phyloP scores from a whole-genome alignment of 2,888 invertebrate genomes.

The Mongoloraphidia duomilia region DNA sequence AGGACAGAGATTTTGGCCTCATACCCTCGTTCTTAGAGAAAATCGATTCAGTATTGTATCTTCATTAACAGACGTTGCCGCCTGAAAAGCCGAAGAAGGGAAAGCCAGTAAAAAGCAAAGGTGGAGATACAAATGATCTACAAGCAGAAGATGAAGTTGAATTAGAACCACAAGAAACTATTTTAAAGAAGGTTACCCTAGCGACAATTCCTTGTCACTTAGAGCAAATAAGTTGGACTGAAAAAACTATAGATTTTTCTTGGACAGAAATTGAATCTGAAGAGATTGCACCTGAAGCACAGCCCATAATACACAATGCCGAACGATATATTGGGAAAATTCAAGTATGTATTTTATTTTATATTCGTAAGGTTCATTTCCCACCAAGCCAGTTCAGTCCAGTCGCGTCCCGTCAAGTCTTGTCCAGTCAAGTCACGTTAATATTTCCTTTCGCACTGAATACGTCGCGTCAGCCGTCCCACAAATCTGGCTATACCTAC shows the following conservation, averaged over 20 bases:
- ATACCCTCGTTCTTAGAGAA: not conserved
- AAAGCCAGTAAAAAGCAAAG: constrained; percentile 10
- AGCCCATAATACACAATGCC: no score
- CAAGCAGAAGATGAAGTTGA: constrained; percentile 5
- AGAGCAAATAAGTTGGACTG: constrained; percentile 37
- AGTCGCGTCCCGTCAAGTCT: no score
- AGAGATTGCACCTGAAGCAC: no score
- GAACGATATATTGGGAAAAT: constrained; percentile 8
- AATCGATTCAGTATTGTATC: not conserved
- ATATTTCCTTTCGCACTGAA: no score
- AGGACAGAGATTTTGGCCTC: no score
- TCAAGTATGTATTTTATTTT: constrained; percentile 13
- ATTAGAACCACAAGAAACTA: constrained; percentile 17
- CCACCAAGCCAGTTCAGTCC: no score
- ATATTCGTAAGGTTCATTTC: no score
- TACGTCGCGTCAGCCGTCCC: no score
- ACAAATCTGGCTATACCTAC: no score
- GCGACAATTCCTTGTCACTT: constrained; percentile 36
- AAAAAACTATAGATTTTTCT: constrained; percentile 36
- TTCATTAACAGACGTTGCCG: not conserved
- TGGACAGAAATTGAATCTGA: constrained; percentile 33
- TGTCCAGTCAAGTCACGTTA: no score
- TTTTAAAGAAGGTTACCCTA: constrained; percentile 26
- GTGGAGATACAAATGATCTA: constrained; percentile 5
- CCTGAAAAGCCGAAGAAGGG: constrained; percentile 8